A percentile compares a stretch with the other conserved stretches of the same genome.
Evolutionary conservation across 2,888 invertebrate genomes (phyloP).

Genomic region (Liposcelis brunnea): DNA sequence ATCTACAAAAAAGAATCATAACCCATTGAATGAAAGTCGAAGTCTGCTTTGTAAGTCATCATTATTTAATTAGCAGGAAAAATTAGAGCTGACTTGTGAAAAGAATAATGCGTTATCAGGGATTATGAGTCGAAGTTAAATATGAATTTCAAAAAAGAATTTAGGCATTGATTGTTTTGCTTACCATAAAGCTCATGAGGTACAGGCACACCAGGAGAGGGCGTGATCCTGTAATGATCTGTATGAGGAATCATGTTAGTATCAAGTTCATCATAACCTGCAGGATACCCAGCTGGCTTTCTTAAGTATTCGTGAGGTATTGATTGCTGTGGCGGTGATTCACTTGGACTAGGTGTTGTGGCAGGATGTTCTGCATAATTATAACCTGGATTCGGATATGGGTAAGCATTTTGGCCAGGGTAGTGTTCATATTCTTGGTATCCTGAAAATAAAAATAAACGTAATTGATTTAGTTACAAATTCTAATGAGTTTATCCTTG

Average conservation of each 20-base stretch:
- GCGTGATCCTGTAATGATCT: constrained; percentile 43
- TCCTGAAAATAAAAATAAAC: constrained; percentile 21
- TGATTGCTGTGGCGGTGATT: constrained; percentile 16
- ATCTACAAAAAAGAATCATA: constrained; percentile 21
- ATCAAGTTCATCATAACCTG: constrained; percentile 48
- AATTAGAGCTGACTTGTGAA: constrained; percentile 11
- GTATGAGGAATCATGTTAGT: constrained; percentile 22
- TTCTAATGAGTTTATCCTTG: no score
- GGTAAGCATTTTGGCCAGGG: constrained; percentile 31
- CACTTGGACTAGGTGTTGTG: constrained; percentile 21
- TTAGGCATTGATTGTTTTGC: no score
- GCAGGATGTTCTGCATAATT: constrained; percentile 23
- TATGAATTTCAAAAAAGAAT: no score
- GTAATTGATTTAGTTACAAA: constrained; percentile 4
- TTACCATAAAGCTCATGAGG: constrained; percentile 42
- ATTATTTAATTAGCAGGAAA: not conserved
- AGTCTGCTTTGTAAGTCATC: no score
- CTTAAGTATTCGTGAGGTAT: constrained; percentile 32
- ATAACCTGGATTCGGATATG: constrained; percentile 18
- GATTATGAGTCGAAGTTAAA: no score
- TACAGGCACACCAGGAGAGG: constrained; percentile 35
- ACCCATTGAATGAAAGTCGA: not conserved
- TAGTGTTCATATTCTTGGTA: constrained; percentile 42
- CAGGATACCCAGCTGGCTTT: constrained; percentile 32
- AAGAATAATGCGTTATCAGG: no score